A percentile compares a stretch with the other conserved stretches of the same genome.
phyloP scores from a whole-genome alignment of 2,113 vertebrate genomes.

The Rhea americana region DNA sequence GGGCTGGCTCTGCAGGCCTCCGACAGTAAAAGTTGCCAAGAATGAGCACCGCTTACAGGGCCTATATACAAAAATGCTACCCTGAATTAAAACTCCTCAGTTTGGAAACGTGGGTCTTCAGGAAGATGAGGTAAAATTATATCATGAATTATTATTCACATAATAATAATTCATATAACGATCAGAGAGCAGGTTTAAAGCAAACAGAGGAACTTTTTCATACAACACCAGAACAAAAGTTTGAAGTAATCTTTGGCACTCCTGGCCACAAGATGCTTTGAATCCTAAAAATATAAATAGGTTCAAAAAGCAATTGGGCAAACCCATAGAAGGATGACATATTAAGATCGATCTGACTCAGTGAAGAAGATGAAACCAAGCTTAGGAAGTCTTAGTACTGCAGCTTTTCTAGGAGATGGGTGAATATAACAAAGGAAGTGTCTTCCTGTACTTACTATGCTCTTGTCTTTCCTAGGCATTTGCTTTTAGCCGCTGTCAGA shows the following conservation, averaged over 20 bases:
- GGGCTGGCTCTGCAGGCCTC: rapidly evolving
- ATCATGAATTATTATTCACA: not conserved
- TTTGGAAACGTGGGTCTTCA: not conserved
- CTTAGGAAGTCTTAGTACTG: not conserved
- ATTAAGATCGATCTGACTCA: too few species aligned
- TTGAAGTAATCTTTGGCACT: too few species aligned
- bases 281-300: not conserved
- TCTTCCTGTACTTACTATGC: too few species aligned
- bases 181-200: not conserved
- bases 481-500: not conserved
- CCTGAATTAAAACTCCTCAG: not conserved
- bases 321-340: not conserved
- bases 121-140: not conserved
- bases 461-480: not conserved
- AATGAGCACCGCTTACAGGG: not conserved
- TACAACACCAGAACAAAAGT: not conserved
- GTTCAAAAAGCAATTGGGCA: not conserved
- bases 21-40: rapidly evolving
- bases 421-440: not conserved
- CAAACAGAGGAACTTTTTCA: not conserved
- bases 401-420: not conserved
- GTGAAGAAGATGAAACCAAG: not conserved
- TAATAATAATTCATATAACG: not conserved
- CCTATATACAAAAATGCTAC: not conserved
- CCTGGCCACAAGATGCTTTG: not conserved